Evolutionary conservation across 2,888 invertebrate species (phyloP), one percentile per base, ranked within the genome.

Genomic region (Eledona agricola): DNA sequence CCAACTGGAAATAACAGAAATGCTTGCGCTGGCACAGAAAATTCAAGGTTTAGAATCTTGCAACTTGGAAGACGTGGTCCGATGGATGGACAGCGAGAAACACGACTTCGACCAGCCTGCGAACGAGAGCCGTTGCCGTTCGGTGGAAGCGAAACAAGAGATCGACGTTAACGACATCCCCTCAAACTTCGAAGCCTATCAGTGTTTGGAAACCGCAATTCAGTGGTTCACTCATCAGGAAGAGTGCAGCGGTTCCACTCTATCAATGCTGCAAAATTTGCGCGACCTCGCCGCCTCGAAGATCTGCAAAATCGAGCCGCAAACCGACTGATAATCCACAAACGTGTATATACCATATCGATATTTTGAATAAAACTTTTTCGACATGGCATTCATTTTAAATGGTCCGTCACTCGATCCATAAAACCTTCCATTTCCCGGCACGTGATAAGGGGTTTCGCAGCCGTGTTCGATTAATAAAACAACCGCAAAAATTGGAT

Each of bases 391-490:
- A 40, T 28, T 40, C 23, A 38, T 38, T 25, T 16, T 11, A 12
- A 19, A 25, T 38, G 11, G 13, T 10, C 38, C 17, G 38, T 38
- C 38, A 15, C 15, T 38, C 38, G 38, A n/a, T 38, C 38, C 38
- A 38, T 38, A 38, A 38, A 38, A 23, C 17, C 16, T 17, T 25
- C 10, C 38, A 38, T 25, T 38, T 29, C 13, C 19, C 28, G 28
- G 42, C 19, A 53, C 45, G 59, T 51, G 59, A 53, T 59, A 57
- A 59, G 29, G 29, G 26, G 50, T n/a, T n/a, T n/a, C n/a, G n/a
- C n/a, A n/a, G n/a, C n/a, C n/a, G 50, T 43, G 42, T 51, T 45
- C 43, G 45, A 58, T 56, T 60, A 58, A 55, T 60, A 54, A 60
- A 56, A 42, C 56, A 51, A 23, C 43, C 43, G 23, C 56, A 50